Percentiles rank a stretch among this genome's conserved stretches.
Evolutionary conservation across 2,888 invertebrate species (phyloP).

Genomic region (Tinea trinotella): DNA sequence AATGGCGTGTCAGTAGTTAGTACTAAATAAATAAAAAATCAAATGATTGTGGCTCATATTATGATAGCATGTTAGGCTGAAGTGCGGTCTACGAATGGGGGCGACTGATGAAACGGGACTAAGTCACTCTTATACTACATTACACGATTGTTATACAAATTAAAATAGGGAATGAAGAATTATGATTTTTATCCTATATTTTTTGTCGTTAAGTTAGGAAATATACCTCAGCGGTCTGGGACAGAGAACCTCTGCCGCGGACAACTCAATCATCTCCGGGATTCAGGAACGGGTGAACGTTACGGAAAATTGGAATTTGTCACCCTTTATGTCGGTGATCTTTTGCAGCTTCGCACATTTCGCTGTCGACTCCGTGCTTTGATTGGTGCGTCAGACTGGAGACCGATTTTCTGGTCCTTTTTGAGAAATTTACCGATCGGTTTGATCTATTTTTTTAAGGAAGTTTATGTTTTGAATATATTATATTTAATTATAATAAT

Average conservation of each 20-base stretch:
- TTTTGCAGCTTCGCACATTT: slow-evolving; percentile 48
- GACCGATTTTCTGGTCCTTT: background rate
- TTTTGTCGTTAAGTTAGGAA: background rate
- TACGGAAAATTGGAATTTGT: slow-evolving; percentile 56
- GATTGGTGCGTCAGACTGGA: background rate
- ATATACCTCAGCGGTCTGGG: background rate
- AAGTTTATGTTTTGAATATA: background rate
- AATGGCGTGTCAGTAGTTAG: too few relatives aligned
- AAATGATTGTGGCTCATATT: too few relatives aligned
- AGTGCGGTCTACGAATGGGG: too few relatives aligned
- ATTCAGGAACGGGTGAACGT: slow-evolving; percentile 28
- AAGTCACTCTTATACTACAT: too few relatives aligned
- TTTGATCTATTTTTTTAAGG: background rate
- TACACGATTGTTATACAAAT: too few relatives aligned
- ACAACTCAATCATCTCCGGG: slow-evolving; percentile 40
- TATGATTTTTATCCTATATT: background rate
- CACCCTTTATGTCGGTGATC: slow-evolving; percentile 53
- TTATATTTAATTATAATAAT: background rate
- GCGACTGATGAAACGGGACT: too few relatives aligned
- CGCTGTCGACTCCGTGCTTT: background rate
- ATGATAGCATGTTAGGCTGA: too few relatives aligned
- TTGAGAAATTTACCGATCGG: background rate
- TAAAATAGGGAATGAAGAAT: too few relatives aligned
- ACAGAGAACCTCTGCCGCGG: slow-evolving; percentile 17
- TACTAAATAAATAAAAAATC: too few relatives aligned